Percentiles rank a stretch among this genome's conserved stretches.
Conservation (phyloP, 2,113 vertebrate genomes). For the Pseudonaja textilis region DNA sequence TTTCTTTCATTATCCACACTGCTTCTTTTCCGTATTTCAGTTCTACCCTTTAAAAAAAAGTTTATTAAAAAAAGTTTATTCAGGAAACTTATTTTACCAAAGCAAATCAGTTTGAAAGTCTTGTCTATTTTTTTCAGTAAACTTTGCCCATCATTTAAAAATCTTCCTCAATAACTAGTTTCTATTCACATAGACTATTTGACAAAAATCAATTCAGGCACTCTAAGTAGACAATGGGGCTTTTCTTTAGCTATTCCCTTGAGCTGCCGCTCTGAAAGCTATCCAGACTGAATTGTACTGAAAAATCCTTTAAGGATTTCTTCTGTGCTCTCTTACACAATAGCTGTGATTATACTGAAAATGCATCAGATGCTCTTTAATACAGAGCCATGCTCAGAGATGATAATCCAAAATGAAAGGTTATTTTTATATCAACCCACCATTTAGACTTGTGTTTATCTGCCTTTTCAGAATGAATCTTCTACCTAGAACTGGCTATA, state of each 20-base stretch:
- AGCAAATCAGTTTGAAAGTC: not conserved
- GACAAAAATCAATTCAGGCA: not conserved
- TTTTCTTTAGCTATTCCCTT: slow-evolving; percentile 1
- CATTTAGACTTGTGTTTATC: not conserved
- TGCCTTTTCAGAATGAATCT: not conserved
- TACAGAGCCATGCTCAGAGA: not conserved
- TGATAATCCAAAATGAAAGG: not conserved
- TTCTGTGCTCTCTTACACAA: not conserved
- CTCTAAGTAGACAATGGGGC: slow-evolving; percentile 7
- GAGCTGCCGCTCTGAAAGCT: not conserved
- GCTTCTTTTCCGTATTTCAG: not conserved
- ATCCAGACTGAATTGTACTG: not conserved
- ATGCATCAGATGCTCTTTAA: not conserved
- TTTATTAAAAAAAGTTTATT: not conserved
- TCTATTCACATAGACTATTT: not conserved
- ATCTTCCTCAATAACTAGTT: not conserved
- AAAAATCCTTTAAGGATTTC: not conserved
- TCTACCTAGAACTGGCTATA: not conserved
- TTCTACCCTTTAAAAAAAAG: not conserved
- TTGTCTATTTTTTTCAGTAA: not conserved
- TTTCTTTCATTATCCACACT: not conserved
- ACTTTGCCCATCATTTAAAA: not conserved
- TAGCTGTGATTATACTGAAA: not conserved
- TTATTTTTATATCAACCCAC: slow-evolving; percentile 9
- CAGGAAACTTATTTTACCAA: not conserved